Base-by-base conservation (phyloP, 35 echinoderm and acorn worm species). In the Ophioderma brevispina region DNA sequence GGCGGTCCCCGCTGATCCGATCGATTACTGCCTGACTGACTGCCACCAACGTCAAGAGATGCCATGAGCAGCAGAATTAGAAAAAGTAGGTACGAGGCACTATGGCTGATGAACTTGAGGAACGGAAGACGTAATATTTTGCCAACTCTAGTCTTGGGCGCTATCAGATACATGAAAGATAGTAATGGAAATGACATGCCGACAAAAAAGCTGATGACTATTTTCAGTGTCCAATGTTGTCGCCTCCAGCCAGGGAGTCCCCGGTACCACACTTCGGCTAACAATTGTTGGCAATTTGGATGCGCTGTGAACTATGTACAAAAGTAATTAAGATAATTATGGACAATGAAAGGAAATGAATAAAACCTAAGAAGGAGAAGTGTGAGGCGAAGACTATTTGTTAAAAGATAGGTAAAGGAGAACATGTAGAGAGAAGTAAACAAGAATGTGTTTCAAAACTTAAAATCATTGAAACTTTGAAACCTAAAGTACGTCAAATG, bases 71-170 rank as follows among this genome's bases (percentile, higher is more conserved):
- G 91, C 23, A 98, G 78, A 14, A 95, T 78, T 31, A 98, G 81
- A 52, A 98, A 98, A 0, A 95, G n/a, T 77, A 95, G 52, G 52
- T 95, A 94, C 55, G 96, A 92, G 56, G 96, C 93, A 86, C 96
- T 95, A 64, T 98, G 96, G 85, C 96, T 95, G 35, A 98, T 95
- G 80, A 98, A 98, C 84, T 98, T 95, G 78, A 98, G 84, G 76
- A 98, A 98, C 82, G 96, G 96, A 98, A 98, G 96, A 98, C 96
- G 93, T 21, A 92, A 35, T 11, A 98, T 92, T 39, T 94, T 85
- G 76, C 96, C 96, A 40, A 98, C 35, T 86, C 89, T 91, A 75
- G 93, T 90, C 40, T 89, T 92, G 63, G 96, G 96, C 32, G 91
- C 93, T 33, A 98, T 19, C 0, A 98, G 49, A 40, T 98, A 98